Evolutionary conservation across 2,113 vertebrate genomes (phyloP), one percentile per base, ranked within the genome.

Genomic region (Mystacornis crossleyi): DNA sequence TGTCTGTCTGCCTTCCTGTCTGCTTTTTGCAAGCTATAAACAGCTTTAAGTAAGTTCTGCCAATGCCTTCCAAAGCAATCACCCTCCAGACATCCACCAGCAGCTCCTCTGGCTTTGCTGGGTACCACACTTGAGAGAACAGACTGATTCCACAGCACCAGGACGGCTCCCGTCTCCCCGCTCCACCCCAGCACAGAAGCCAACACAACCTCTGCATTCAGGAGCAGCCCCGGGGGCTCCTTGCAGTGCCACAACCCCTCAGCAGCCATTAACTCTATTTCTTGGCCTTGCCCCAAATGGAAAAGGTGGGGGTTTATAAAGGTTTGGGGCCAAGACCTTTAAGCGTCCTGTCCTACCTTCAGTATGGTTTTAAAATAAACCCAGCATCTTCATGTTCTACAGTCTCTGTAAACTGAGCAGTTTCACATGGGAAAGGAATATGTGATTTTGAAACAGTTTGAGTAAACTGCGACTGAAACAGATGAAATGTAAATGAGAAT

Each of bases 201-300:
- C 6, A 13, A 8, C 2, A 0, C 55, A 23, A 29, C 8, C 69
- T 8, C 1, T 2, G 0, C 14, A 1, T 0, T 8, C 48, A 29
- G 3, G 21, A 78, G 38, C 28, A 3, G 11, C 28, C 60, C 43
- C 0, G 0, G 47, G 6, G 18, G 2, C 18, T 5, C 10, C 57
- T 24, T 7, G 5, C 28, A 29, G 17, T 5, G 47, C 48, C 53
- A 33, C 1, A 2, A 3, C 18, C 28, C 18, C 62, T 19, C 53
- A 65, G 2, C 83, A 73, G 23, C n/a, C 14, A 2, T 29, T 15
- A 23, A 8, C 55, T 29, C 34, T 9, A 10, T 3, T 64, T 19
- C 43, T 31, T 33, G 19, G 21, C 29, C 53, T 60, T 48, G 31
- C 20, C 64, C 47, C 47, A 62, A 20, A 53, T 1, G 9, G 62